Base-by-base conservation (phyloP, 2,797 vertebrate genomes). In the Rhyacichthys aspro region DNA sequence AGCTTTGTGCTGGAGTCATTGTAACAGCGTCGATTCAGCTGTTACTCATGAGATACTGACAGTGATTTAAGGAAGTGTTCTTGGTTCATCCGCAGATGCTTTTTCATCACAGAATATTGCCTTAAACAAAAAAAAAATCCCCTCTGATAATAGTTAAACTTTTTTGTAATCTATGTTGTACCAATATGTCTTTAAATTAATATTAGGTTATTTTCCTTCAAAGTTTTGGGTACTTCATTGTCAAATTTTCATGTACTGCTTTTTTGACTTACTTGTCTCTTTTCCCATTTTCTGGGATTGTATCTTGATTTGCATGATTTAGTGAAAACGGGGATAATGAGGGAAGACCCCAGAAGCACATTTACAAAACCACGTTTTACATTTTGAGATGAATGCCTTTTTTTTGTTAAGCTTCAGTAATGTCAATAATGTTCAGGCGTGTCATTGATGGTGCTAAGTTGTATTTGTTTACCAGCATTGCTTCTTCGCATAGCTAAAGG, bases 391-490 rank as follows among this genome's bases (percentile, higher is more conserved):
- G 3, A 52, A 18, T 37, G 48, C 33, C 48, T 50, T 28, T 2
- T 28, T 28, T 28, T 28, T 28, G 4, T 28, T 28, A 5, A 28
- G 23, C 23, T 28, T 50, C 16, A 18, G 5, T 17, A 18, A 52
- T 38, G n/a, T n/a, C n/a, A 37, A 37, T 28, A n/a, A n/a, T 11
- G 47, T 16, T 49, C 14, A 36, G 36, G 34, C 19, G 11, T 55
- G 38, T 53, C 1, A 55, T 70, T 59, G 43, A 18, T 17, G 45
- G 53, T 66, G 54, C 74, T 59, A 16, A 41, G 46, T 46, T 38
- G 5, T 18, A 19, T 48, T 49, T 43, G 43, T 43, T 50, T 39
- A 39, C 52, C 53, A 43, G 38, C 34, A 12, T 52, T 38, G 16
- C 4, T 54, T 41, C 12, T 54, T 41, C 33, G 8, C 11, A 11